Conservation (phyloP, 2,113 vertebrate genomes). For the Cyanistes caeruleus region DNA sequence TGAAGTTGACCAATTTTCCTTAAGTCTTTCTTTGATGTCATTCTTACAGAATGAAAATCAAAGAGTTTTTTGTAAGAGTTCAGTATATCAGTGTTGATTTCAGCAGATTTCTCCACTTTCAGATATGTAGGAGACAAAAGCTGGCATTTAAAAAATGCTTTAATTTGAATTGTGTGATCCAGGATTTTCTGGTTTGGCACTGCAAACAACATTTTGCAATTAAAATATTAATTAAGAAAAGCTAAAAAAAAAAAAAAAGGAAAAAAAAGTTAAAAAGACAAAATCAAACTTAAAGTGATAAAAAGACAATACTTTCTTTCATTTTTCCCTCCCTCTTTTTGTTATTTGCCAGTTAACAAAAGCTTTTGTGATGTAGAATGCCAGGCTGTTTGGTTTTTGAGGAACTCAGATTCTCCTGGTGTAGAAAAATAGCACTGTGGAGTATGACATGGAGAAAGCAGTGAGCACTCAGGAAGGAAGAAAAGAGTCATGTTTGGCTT, state of each 20-base stretch:
- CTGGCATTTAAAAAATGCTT: not conserved
- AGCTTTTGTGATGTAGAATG: not conserved
- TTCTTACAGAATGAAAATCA: not conserved
- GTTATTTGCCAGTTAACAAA: not conserved
- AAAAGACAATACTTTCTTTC: not conserved
- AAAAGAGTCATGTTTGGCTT: not conserved
- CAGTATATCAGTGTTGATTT: not conserved
- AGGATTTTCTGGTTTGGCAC: not conserved
- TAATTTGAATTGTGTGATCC: not conserved
- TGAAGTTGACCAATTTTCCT: not conserved
- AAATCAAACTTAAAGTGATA: not conserved
- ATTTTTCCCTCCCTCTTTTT: accelerated
- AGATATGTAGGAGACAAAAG: not conserved
- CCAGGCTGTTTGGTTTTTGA: not conserved
- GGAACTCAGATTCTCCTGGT: not conserved
- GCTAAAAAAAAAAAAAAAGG: no score
- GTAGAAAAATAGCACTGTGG: not conserved
- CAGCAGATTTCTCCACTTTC: not conserved
- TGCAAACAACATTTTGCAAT: not conserved
- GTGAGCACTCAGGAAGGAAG: not conserved
- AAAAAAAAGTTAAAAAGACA: not conserved
- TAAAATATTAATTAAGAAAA: not conserved
- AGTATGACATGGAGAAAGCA: not conserved
- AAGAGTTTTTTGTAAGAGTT: not conserved
- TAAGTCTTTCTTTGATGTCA: not conserved